Evolutionary conservation across 2,888 invertebrate genomes (phyloP), one percentile per base, ranked within the genome.

Genomic region (Cheilosia impressa): DNA sequence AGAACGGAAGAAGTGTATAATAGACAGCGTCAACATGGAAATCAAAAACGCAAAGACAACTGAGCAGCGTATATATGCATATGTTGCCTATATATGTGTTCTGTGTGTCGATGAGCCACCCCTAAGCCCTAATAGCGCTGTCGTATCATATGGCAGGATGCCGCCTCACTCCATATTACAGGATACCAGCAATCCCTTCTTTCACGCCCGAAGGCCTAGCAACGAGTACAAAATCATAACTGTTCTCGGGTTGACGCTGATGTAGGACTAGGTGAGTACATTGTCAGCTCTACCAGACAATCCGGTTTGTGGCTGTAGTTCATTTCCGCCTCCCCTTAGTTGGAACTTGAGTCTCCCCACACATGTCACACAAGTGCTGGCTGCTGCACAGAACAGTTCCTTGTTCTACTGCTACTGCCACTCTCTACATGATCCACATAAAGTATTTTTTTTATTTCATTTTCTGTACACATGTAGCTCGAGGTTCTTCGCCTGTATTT

Each of bases 241-340:
- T 81, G 81, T 81, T 85, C 66, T 72, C 72, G 85, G 81, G 76
- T 81, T 81, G 85, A 72, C 81, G 81, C 81, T 77, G 81, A 81
- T 85, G 85, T 85, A 85, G 85, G 77, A 81, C 81, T 81, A 85
- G 76, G 76, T 77, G 85, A 76, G 76, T 76, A 85, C 85, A 81
- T 81, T 81, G 72, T 85, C 85, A 85, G 81, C 76, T 81, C 60
- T 68, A 72, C 81, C 85, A 85, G 85, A 85, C 81, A 85, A 85
- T 81, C 76, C 72, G 72, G 85, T 85, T 78, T 85, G 85, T 73
- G 85, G 81, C 77, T 76, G 62, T 76, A 85, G 81, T 77, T 77
- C 76, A 77, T 85, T 85, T 81, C 85, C 77, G 76, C 77, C 76
- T 81, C 71, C 85, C 71, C 85, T 76, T 80, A 38, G 60, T 58